These are phyloP conservation scores for Conus ventricosus DNA, from an alignment of 1,140 invertebrate species.

Conservation along the genomic window DNA sequence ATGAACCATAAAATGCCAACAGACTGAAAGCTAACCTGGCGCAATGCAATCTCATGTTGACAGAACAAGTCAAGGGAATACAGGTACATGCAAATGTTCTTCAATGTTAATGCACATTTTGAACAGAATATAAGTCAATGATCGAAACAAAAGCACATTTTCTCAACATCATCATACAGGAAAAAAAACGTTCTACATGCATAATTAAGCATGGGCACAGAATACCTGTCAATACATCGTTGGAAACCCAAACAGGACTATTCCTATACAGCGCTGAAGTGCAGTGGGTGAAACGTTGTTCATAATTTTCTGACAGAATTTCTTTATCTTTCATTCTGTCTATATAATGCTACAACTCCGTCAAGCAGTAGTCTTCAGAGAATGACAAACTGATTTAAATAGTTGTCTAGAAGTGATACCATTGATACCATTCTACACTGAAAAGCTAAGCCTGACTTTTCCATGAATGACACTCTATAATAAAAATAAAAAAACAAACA, in stretches of 20 bases:
- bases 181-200: background rate
- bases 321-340: too few species aligned
- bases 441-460: too few species aligned
- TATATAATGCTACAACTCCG: too few species aligned
- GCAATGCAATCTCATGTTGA: background rate
- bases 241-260: too few species aligned
- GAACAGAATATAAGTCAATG: background rate
- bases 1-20: background rate
- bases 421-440: too few species aligned
- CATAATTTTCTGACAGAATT: background rate
- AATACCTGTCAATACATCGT: background rate
- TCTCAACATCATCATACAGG: background rate
- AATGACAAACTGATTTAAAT: too few species aligned
- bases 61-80: background rate
- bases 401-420: too few species aligned
- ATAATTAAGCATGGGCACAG: background rate
- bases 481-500: background rate
- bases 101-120: background rate
- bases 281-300: background rate
- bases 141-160: background rate
- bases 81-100: background rate
- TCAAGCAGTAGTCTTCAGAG: too few species aligned
- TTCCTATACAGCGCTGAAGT: background rate
- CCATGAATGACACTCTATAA: too few species aligned
- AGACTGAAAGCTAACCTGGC: background rate